Evolutionary conservation across 2,113 vertebrate genomes (phyloP).

Genomic region (Panthera uncia): DNA sequence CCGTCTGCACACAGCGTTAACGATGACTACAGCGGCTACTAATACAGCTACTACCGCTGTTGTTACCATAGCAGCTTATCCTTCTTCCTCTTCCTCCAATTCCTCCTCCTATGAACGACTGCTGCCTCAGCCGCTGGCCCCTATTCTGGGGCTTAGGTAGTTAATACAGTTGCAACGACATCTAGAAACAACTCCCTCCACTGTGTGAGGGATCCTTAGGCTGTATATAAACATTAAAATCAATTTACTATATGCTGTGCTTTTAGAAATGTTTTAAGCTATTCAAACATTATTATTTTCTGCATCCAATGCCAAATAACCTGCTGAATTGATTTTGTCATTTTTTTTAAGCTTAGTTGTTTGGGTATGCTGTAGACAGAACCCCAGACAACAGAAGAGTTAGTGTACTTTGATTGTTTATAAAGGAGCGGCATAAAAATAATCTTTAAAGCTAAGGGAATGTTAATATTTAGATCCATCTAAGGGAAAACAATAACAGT

Average conservation of each 20-base stretch:
- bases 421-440: conserved; percentile 71
- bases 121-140: fast-evolving
- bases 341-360: conserved; percentile 33
- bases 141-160: neutral
- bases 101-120: neutral
- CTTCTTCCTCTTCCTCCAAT: neutral
- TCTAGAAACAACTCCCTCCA: neutral
- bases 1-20: neutral
- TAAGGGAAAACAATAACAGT: conserved; percentile 69
- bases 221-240: conserved; percentile 41
- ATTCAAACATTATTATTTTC: conserved; percentile 65
- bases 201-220: neutral
- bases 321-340: conserved; percentile 46
- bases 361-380: conserved; percentile 68
- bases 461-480: conserved; percentile 79
- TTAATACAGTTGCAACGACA: neutral
- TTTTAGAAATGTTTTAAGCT: conserved; percentile 54
- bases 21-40: neutral
- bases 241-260: conserved; percentile 30
- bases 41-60: neutral
- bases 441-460: conserved; percentile 75
- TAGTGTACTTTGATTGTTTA: conserved; percentile 63
- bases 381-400: conserved; percentile 59
- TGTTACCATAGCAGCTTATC: neutral
- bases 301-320: conserved; percentile 57